A percentile compares a stretch with the other conserved stretches of the same genome.
phyloP scores from a whole-genome alignment of 2,888 invertebrate genomes.

The Catocala sponsa region DNA sequence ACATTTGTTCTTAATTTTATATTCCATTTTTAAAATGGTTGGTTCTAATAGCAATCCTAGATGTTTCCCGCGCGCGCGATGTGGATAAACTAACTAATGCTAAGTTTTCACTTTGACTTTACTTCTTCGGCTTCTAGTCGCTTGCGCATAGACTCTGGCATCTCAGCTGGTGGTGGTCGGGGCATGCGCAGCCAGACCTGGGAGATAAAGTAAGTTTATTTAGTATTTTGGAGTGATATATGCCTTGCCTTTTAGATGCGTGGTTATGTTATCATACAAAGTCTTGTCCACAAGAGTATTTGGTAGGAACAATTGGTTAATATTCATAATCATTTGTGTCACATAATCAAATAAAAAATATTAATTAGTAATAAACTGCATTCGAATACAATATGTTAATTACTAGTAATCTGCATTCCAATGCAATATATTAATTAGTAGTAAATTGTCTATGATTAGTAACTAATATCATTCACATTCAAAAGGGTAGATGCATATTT shows the following conservation, averaged over 20 bases:
- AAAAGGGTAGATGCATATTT: no score
- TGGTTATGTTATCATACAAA: slow-evolving; percentile 57
- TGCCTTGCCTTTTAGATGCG: background rate
- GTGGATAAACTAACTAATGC: slow-evolving; percentile 34
- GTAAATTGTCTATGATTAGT: no score
- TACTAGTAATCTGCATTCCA: no score
- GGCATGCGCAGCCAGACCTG: slow-evolving; percentile 93
- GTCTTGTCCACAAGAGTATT: slow-evolving; percentile 65
- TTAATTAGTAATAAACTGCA: no score
- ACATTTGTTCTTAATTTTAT: background rate
- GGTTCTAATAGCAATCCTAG: slow-evolving; percentile 20
- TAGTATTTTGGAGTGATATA: background rate
- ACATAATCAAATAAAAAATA: background rate
- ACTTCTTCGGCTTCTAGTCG: slow-evolving; percentile 88
- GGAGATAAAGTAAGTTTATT: background rate
- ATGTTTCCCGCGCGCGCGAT: slow-evolving; percentile 37
- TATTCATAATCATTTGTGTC: slow-evolving; percentile 65
- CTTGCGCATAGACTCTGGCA: slow-evolving; percentile 96
- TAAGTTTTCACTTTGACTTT: slow-evolving; percentile 65
- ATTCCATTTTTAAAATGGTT: slow-evolving; percentile 1
- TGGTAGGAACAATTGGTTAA: slow-evolving; percentile 83
- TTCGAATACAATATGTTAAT: no score
- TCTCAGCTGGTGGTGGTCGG: slow-evolving; percentile 98
- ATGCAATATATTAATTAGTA: no score
- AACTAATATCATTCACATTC: no score